Evolutionary conservation across 2,797 vertebrate genomes (phyloP).

Genomic region (Delichon dasypus): DNA sequence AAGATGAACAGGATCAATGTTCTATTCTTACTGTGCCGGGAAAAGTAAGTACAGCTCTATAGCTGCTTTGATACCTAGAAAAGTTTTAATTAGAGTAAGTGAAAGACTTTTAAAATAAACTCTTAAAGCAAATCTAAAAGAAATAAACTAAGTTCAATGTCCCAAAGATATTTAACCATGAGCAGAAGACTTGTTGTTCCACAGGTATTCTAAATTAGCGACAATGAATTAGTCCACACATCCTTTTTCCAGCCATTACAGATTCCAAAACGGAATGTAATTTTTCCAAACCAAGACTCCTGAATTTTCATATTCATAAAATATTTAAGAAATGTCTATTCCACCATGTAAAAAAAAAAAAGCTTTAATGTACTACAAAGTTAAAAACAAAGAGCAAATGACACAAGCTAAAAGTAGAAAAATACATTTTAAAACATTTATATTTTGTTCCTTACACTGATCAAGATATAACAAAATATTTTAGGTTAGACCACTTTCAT

Average conservation of each 20-base stretch:
- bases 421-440: conserved; percentile 66
- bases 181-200: conserved; percentile 56
- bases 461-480: conserved; percentile 47
- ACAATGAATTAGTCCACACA: conserved; percentile 18
- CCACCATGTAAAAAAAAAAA: conserved; percentile 71
- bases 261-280: conserved; percentile 4
- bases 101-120: conserved; percentile 48
- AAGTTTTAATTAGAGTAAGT: conserved; percentile 35
- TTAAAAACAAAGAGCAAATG: conserved; percentile 68
- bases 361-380: conserved; percentile 70
- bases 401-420: conserved; percentile 74
- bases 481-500: conserved; percentile 50
- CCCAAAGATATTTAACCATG: conserved; percentile 30
- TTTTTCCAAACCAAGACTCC: conserved; percentile 33
- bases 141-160: conserved; percentile 46
- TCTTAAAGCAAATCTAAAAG: conserved; percentile 56
- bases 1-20: neutral
- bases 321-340: conserved; percentile 70
- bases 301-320: conserved; percentile 20
- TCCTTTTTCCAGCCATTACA: conserved; percentile 8
- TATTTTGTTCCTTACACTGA: conserved; percentile 63
- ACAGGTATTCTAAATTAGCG: neutral
- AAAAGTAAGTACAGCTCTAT: conserved; percentile 34
- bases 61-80: conserved; percentile 38
- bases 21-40: conserved; percentile 19